Percentiles rank a stretch among this genome's conserved stretches.
Conservation (phyloP, 2,113 vertebrate genomes). For the Alosa alosa region DNA sequence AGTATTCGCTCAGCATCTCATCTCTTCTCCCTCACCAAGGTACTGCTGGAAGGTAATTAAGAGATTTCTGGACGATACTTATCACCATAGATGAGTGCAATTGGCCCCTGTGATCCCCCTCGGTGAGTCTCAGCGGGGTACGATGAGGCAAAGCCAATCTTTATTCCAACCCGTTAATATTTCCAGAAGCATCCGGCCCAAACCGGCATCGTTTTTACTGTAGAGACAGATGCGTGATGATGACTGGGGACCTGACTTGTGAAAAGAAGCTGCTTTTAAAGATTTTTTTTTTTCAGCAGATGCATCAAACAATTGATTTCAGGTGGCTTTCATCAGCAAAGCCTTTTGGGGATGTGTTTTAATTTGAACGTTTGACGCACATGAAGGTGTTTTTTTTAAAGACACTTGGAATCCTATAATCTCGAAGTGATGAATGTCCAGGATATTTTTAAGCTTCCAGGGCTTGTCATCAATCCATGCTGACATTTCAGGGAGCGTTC, state of each 20-base stretch:
- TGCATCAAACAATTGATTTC: not conserved
- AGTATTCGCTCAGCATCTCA: constrained; percentile 12
- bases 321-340: not conserved
- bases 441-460: not conserved
- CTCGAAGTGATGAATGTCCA: constrained; percentile 7
- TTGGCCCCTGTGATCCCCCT: constrained; percentile 20
- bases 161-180: constrained; percentile 13
- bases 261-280: not conserved
- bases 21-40: constrained; percentile 21
- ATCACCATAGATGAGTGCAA: constrained; percentile 31
- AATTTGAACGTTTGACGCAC: not conserved
- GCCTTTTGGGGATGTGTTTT: not conserved
- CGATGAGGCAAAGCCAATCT: not conserved
- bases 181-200: constrained; percentile 18
- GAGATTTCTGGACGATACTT: constrained; percentile 21
- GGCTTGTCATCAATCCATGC: constrained; percentile 8
- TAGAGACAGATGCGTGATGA: not conserved
- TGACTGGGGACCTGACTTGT: not conserved
- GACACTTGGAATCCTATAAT: not conserved
- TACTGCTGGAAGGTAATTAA: constrained; percentile 41
- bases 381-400: not conserved
- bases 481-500: constrained; percentile 26
- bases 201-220: not conserved
- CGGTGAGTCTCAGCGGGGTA: not conserved
- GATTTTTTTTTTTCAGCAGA: not conserved